These are phyloP conservation scores for Herminia tarsipennalis DNA, from an alignment of 2,888 invertebrate genomes.

Conservation along the genomic window DNA sequence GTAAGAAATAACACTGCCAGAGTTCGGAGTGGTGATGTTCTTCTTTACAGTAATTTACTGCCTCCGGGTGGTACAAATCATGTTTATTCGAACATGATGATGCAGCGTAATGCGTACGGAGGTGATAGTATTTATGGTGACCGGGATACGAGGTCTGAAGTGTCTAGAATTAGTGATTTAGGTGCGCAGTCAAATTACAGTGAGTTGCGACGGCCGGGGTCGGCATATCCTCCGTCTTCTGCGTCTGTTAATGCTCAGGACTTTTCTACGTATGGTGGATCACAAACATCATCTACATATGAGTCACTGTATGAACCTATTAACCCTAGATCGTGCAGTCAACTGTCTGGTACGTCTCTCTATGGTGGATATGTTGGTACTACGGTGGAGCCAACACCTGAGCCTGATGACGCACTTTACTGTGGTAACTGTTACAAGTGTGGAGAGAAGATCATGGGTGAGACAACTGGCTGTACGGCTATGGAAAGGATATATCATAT, in stretches of 20 bases:
- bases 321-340: conserved; percentile 86
- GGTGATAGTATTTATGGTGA: conserved; percentile 82
- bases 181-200: conserved; percentile 87
- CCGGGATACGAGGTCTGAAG: conserved; percentile 72
- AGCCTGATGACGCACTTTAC: conserved; percentile 88
- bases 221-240: conserved; percentile 83
- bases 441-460: conserved; percentile 96
- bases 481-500: conserved; percentile 99
- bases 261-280: conserved; percentile 85
- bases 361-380: conserved; percentile 88
- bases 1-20: conserved; percentile 74
- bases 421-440: conserved; percentile 97
- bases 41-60: conserved; percentile 77
- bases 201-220: conserved; percentile 85
- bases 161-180: conserved; percentile 79
- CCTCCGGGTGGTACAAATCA: conserved; percentile 82
- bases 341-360: conserved; percentile 86
- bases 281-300: conserved; percentile 88
- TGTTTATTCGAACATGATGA: conserved; percentile 77
- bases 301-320: conserved; percentile 88
- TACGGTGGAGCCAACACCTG: conserved; percentile 93
- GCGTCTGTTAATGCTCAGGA: conserved; percentile 82
- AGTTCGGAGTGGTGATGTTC: conserved; percentile 75
- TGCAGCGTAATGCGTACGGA: conserved; percentile 74
- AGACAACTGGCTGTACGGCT: conserved; percentile 98